Conservation (phyloP, 2,113 vertebrate genomes). For the Hiodon tergisus region DNA sequence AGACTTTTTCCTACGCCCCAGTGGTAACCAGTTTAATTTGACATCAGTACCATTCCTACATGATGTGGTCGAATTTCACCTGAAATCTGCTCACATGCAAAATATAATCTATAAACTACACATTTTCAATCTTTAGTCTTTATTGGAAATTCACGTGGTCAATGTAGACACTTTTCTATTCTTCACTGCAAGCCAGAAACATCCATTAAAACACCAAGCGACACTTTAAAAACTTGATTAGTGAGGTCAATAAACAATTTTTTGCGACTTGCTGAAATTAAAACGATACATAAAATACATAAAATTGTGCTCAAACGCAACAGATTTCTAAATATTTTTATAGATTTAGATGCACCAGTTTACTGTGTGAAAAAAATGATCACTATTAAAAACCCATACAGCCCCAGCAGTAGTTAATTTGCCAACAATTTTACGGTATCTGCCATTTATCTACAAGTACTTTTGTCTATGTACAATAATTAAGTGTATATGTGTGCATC, state of each 20-base stretch:
- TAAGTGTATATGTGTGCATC: slow-evolving; percentile 19
- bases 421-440: slow-evolving; percentile 7
- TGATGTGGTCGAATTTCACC: no score
- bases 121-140: no score
- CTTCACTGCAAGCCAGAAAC: background rate
- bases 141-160: background rate
- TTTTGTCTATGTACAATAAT: slow-evolving; percentile 11
- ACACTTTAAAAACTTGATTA: background rate
- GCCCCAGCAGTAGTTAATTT: slow-evolving; percentile 7
- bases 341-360: background rate
- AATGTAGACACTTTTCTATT: background rate
- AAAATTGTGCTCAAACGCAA: background rate
- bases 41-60: no score
- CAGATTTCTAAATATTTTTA: no score
- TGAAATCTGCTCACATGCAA: background rate
- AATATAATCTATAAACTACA: no score
- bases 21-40: no score
- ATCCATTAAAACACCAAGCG: background rate
- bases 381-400: background rate
- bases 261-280: background rate
- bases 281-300: background rate
- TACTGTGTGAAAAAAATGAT: slow-evolving; percentile 3
- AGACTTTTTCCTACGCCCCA: no score
- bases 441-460: background rate
- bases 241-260: background rate